A percentile compares a stretch with the other conserved stretches of the same genome.
These are phyloP conservation scores for Heteromormyrus szaboi DNA, from an alignment of 2,797 vertebrate genomes.

Conservation along the genomic window DNA sequence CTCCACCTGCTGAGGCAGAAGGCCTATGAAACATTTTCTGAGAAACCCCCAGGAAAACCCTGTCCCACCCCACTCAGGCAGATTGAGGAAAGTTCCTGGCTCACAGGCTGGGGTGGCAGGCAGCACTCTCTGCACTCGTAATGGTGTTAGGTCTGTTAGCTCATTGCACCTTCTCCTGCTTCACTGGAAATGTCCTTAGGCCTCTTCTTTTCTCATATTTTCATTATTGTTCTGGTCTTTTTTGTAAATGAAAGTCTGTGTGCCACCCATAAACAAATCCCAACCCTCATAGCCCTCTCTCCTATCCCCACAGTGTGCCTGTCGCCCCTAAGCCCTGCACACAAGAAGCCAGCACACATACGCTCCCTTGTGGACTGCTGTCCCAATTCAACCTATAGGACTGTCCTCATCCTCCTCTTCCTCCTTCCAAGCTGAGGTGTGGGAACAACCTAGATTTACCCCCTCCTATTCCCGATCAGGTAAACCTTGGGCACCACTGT, in stretches of 20 bases:
- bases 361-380: background rate
- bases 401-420: constrained; percentile 22
- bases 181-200: background rate
- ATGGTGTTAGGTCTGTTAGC: background rate
- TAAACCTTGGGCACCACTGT: background rate
- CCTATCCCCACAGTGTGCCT: background rate
- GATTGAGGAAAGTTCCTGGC: background rate
- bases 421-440: background rate
- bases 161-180: background rate
- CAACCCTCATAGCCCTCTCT: background rate
- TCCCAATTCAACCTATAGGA: background rate
- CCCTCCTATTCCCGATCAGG: background rate
- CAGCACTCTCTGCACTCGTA: background rate
- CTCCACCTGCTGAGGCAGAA: background rate
- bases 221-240: background rate
- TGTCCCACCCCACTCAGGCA: background rate
- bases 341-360: constrained; percentile 30
- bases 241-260: background rate
- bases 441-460: background rate
- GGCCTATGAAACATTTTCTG: background rate
- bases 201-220: background rate
- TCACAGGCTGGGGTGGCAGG: background rate
- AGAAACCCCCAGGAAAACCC: background rate
- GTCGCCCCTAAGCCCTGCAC: constrained; percentile 31
- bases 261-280: background rate